Percentiles rank a stretch among this genome's conserved stretches.
Conservation (phyloP, 1,140 invertebrate genomes). For the Magallana ariakensis region DNA sequence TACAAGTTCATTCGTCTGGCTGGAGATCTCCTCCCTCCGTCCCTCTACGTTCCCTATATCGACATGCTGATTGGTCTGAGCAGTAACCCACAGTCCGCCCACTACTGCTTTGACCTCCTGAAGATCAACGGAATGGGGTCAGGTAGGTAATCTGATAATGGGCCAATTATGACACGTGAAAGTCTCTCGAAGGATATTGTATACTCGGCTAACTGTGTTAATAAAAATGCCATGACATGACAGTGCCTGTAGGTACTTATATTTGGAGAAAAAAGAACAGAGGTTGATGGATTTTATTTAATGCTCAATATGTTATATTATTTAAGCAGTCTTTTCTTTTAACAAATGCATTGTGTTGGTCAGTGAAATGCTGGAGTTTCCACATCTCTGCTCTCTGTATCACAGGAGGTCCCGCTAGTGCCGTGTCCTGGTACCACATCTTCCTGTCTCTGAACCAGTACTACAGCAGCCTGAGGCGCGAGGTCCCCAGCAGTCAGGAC, state of each 20-base stretch:
- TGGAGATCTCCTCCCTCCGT: constrained; percentile 91
- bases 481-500: constrained; percentile 82
- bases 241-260: no score
- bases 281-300: no score
- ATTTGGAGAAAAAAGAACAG: no score
- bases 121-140: constrained; percentile 85
- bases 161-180: no score
- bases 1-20: constrained; percentile 95
- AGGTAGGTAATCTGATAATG: constrained; percentile 59
- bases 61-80: constrained; percentile 92
- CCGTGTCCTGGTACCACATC: constrained; percentile 92
- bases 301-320: no score
- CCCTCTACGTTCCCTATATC: constrained; percentile 92
- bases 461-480: constrained; percentile 84
- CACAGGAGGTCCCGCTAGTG: constrained; percentile 78
- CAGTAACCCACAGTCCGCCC: constrained; percentile 86
- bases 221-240: no score
- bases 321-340: no score
- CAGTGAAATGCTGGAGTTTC: no score
- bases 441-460: constrained; percentile 91
- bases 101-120: constrained; percentile 92
- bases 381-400: no score
- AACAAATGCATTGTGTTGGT: no score
- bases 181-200: no score
- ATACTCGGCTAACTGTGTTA: no score